A percentile compares a stretch with the other conserved stretches of the same genome.
These are phyloP conservation scores for Lamellibrachia satsuma DNA, from an alignment of 2,888 invertebrate species.

Conservation along the genomic window DNA sequence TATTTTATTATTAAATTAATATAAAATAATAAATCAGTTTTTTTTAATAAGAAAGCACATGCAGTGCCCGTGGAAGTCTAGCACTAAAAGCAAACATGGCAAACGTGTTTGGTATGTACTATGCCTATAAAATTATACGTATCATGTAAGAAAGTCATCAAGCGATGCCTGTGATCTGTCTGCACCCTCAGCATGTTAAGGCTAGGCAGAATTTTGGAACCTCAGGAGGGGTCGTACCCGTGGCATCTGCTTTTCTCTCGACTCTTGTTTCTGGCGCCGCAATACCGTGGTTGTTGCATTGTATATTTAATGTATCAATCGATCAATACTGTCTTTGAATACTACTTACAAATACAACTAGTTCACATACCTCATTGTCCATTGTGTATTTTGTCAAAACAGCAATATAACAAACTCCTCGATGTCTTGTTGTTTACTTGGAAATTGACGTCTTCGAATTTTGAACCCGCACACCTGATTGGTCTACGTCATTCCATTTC, in stretches of 20 bases:
- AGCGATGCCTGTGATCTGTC: too few relatives aligned
- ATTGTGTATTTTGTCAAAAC: not conserved
- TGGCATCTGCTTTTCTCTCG: not conserved
- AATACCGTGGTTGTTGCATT: not conserved
- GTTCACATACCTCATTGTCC: not conserved
- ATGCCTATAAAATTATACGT: too few relatives aligned
- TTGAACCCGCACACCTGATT: not conserved
- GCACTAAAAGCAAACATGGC: too few relatives aligned
- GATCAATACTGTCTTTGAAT: not conserved
- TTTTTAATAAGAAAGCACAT: too few relatives aligned
- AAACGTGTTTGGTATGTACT: too few relatives aligned
- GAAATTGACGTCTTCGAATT: not conserved
- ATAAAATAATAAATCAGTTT: too few relatives aligned
- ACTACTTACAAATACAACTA: not conserved
- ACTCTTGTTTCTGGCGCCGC: not conserved
- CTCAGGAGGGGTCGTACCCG: too few relatives aligned
- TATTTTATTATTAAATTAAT: too few relatives aligned
- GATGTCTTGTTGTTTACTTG: not conserved
- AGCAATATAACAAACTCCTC: slow-evolving; percentile 5
- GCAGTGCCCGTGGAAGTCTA: too few relatives aligned
- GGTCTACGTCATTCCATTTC: not conserved
- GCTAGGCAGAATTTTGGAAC: too few relatives aligned
- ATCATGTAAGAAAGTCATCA: too few relatives aligned
- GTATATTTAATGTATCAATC: not conserved
- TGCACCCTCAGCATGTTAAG: too few relatives aligned